Base-by-base conservation (phyloP, 1,140 invertebrate genomes). In the Ctenoplectra terminalis region DNA sequence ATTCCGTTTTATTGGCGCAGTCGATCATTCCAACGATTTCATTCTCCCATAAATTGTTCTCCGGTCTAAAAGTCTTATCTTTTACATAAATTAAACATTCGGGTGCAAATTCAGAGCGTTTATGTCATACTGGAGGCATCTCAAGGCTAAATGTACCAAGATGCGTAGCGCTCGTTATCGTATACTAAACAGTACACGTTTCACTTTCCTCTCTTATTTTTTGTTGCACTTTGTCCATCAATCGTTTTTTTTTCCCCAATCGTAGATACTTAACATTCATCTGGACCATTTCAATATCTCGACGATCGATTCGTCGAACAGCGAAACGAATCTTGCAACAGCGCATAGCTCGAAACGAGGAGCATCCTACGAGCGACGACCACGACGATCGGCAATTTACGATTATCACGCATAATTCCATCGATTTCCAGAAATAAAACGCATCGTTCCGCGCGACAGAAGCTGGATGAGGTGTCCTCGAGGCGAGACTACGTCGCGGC, bases 371-470 rank as follows among this genome's bases (percentile, higher is more conserved):
- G 13, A 52, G 26, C 26, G 3, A 20, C 43, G 34, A 54, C 46
- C 31, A n/a, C n/a, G n/a, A 31, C 50, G 31, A 54, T 37, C 17
- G 70, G 29, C 26, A 54, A 72, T 73, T 64, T 52, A 46, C 69
- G 54, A 73, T 63, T 63, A 23, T 72, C 34, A 80, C 69, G 37
- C 56, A 9, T 63, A 54, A 43, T 46, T 31, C 58, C 34, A 26
- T 40, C 48, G 48, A 40, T 54, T 54, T 52, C 77, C 70, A 73
- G 58, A 37, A 63, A 52, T 63, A 73, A 80, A 73, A 80, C 37
- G 66, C 50, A 64, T 54, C 75, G 75, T 69, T 31, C 48, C 40
- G 15, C 60, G 43, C 26, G 34, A 26, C 64, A 37, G 48, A 63
- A 29, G 58, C 43, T 3, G 31, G 58, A 56, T 46, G 60, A 26